Evolutionary conservation across 2,113 vertebrate genomes (phyloP).

Genomic region (Danionella cerebrum): DNA sequence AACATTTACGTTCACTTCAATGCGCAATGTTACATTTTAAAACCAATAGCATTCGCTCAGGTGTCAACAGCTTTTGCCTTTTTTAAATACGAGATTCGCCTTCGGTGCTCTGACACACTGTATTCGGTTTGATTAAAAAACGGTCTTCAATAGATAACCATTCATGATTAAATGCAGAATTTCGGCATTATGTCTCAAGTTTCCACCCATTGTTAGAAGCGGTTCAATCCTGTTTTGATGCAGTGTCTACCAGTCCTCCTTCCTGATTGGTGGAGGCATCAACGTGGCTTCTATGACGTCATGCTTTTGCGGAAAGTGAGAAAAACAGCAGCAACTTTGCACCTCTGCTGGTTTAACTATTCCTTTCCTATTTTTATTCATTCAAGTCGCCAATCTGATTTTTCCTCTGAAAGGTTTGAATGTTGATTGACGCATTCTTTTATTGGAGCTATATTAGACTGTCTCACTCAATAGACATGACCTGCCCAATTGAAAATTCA

Average conservation of each 20-base stretch:
- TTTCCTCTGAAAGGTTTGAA: too few relatives aligned
- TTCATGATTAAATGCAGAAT: neutral
- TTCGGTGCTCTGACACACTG: neutral
- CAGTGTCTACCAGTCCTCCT: constrained; percentile 48
- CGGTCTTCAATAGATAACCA: neutral
- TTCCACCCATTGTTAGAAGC: constrained; percentile 99
- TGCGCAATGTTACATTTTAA: neutral
- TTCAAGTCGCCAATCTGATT: too few relatives aligned
- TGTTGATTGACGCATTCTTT: too few relatives aligned
- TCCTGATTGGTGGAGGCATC: constrained; percentile 76
- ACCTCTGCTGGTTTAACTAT: neutral
- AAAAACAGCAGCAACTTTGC: constrained; percentile 34
- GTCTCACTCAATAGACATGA: too few relatives aligned
- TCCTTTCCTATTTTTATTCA: too few relatives aligned
- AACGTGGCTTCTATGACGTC: constrained; percentile 85
- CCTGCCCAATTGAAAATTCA: too few relatives aligned
- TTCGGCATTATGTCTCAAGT: constrained; percentile 55
- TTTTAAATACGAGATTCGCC: neutral
- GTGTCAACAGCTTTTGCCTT: neutral
- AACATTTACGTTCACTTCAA: too few relatives aligned
- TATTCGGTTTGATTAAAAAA: neutral
- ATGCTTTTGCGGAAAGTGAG: constrained; percentile 64
- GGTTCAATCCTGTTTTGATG: constrained; percentile 98
- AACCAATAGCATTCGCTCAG: neutral
- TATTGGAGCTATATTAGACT: too few relatives aligned